Conservation (phyloP, 1,140 invertebrate species). For the Calycopis cecrops region DNA sequence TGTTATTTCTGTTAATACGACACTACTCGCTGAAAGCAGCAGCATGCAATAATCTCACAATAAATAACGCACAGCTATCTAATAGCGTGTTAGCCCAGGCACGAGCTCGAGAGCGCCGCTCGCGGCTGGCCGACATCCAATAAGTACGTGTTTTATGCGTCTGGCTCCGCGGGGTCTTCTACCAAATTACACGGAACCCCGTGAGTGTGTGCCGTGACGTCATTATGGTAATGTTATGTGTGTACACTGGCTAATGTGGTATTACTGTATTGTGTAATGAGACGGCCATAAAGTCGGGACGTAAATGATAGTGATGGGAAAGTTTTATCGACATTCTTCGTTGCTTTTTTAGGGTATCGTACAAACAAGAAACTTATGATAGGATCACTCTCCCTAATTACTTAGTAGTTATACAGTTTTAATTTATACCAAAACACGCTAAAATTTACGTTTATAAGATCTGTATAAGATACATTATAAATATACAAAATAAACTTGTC, state of each 20-base stretch:
- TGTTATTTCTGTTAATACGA: neutral
- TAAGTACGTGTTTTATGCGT: slow-evolving; percentile 38
- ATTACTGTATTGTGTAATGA: neutral
- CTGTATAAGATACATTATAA: too few relatives aligned
- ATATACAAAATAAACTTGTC: too few relatives aligned
- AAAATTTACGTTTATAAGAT: too few relatives aligned
- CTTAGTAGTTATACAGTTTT: too few relatives aligned
- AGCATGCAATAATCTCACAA: slow-evolving; percentile 3
- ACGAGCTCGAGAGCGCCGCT: neutral
- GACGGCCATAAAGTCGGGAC: neutral
- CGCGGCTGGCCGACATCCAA: slow-evolving; percentile 29
- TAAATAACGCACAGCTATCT: neutral
- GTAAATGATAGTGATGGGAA: neutral
- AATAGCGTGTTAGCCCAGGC: neutral
- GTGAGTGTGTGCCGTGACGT: slow-evolving; percentile 9
- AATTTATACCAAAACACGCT: too few relatives aligned
- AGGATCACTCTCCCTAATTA: too few relatives aligned
- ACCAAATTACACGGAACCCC: slow-evolving; percentile 22
- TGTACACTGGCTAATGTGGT: neutral
- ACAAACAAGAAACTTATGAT: too few relatives aligned
- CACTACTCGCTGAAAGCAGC: neutral
- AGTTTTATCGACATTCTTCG: neutral
- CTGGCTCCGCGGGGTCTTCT: slow-evolving; percentile 36
- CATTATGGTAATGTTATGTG: slow-evolving; percentile 23
- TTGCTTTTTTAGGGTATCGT: neutral